A percentile compares a stretch with the other conserved stretches of the same genome.
Conservation (phyloP, 2,888 invertebrate genomes). For the Baccha elongata region DNA sequence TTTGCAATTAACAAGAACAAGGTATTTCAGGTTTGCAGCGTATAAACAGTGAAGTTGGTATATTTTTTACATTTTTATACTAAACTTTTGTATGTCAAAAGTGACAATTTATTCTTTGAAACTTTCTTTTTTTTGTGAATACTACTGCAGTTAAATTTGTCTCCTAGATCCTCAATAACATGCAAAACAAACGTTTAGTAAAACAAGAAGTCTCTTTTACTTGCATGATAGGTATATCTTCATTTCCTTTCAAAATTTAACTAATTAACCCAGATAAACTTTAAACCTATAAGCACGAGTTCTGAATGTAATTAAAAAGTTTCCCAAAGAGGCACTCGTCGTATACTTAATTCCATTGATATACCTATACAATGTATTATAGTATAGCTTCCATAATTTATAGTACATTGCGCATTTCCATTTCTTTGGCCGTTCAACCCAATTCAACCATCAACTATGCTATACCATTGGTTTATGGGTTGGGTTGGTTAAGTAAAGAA, state of each 20-base stretch:
- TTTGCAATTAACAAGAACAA: too few relatives aligned
- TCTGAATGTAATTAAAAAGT: conserved; percentile 52
- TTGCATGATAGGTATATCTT: conserved; percentile 11
- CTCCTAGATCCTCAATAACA: background rate
- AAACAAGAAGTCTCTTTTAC: background rate
- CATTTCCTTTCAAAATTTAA: conserved; percentile 29
- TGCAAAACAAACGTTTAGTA: background rate
- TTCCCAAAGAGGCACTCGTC: conserved; percentile 38
- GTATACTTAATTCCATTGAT: background rate
- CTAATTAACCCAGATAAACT: conserved; percentile 54
- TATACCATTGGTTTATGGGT: background rate
- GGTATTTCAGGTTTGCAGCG: too few relatives aligned
- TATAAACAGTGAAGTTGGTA: too few relatives aligned
- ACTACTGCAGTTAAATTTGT: background rate
- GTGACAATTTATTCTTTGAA: background rate
- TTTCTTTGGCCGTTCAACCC: conserved; percentile 29
- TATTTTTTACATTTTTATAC: too few relatives aligned
- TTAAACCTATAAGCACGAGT: conserved; percentile 39
- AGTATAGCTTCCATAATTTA: conserved; percentile 6
- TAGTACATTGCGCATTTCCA: conserved; percentile 46
- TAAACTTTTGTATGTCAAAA: background rate
- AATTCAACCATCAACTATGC: background rate
- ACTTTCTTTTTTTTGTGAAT: background rate
- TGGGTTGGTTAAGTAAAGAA: background rate
- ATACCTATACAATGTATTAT: too few relatives aligned